These are phyloP conservation scores for Chymomyza caudatula DNA, from an alignment of 2,888 invertebrate species.

Conservation along the genomic window DNA sequence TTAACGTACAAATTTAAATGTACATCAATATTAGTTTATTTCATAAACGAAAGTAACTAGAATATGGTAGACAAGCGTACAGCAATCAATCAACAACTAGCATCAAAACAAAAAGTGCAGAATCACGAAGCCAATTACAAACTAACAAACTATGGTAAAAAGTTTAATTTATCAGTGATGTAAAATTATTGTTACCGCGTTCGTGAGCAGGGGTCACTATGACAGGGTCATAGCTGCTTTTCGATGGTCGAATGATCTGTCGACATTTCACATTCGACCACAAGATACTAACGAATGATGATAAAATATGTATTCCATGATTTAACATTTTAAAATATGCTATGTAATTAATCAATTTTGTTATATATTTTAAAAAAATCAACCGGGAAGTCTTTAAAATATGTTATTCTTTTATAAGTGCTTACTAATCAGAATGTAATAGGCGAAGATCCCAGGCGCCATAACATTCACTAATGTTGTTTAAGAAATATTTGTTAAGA, in stretches of 20 bases:
- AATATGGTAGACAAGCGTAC: background rate
- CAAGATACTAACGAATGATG: background rate
- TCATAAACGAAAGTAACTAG: slow-evolving; percentile 14
- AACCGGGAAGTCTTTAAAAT: background rate
- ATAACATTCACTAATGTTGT: background rate
- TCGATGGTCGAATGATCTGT: background rate
- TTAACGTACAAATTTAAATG: background rate
- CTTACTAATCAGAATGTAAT: background rate
- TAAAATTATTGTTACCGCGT: background rate
- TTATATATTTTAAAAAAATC: background rate
- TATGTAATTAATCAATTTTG: background rate
- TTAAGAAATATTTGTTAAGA: background rate
- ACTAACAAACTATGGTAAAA: slow-evolving; percentile 73
- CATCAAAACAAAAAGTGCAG: slow-evolving; percentile 62
- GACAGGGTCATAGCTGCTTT: background rate
- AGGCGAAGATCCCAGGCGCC: background rate
- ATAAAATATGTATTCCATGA: background rate
- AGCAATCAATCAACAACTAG: slow-evolving; percentile 4
- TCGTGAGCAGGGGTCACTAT: background rate
- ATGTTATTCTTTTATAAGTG: background rate
- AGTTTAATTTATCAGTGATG: slow-evolving; percentile 74
- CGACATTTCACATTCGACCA: background rate
- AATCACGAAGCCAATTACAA: slow-evolving; percentile 76
- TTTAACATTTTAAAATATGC: background rate
- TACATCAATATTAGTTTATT: background rate